A percentile compares a stretch with the other conserved stretches of the same genome.
phyloP scores from a whole-genome alignment of 2,113 vertebrate genomes.

The Excalfactoria chinensis region DNA sequence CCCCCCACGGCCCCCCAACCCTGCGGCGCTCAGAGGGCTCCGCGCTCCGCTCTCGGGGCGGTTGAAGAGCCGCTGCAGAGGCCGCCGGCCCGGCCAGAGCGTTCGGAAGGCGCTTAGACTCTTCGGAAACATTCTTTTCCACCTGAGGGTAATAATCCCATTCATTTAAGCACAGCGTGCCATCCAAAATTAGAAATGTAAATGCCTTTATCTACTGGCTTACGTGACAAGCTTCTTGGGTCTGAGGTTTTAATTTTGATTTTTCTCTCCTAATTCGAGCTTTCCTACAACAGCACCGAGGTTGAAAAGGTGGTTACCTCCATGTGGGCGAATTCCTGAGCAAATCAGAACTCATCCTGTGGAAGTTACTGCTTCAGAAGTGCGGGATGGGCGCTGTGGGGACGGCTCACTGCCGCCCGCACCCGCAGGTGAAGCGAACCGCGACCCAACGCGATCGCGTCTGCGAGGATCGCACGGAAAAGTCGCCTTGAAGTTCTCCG shows the following conservation, averaged over 20 bases:
- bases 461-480: not conserved
- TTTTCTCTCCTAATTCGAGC: not conserved
- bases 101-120: not conserved
- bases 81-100: not conserved
- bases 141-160: not conserved
- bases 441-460: fast-evolving
- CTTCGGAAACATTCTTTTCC: not conserved
- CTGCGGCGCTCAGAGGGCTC: too few relatives aligned
- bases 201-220: not conserved
- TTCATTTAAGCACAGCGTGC: fast-evolving
- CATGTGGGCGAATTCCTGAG: not conserved
- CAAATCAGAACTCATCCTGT: not conserved
- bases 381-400: not conserved
- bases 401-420: not conserved
- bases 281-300: not conserved
- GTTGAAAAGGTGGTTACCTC: not conserved
- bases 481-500: not conserved
- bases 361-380: not conserved
- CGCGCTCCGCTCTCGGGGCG: too few relatives aligned
- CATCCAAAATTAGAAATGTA: fast-evolving
- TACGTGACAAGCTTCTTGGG: fast-evolving
- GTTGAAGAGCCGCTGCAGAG: not conserved
- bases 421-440: not conserved
- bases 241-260: not conserved
- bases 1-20: too few relatives aligned